Conservation (phyloP, 2,797 vertebrate genomes). For the Hippocampus kuda region DNA sequence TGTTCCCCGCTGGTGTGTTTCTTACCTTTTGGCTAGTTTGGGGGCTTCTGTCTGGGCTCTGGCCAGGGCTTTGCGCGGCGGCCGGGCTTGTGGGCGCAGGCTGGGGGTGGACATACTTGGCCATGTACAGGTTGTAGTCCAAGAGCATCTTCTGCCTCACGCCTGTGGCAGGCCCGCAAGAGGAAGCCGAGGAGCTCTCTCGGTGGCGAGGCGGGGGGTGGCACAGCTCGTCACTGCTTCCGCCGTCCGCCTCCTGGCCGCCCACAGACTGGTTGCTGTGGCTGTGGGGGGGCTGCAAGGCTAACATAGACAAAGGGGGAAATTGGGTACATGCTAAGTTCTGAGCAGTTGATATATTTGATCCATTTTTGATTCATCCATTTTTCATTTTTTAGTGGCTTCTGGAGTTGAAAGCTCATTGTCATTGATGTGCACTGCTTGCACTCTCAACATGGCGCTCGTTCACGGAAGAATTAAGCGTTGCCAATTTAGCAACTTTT, state of each 20-base stretch:
- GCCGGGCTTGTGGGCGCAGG: slow-evolving; percentile 59
- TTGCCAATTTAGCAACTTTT: too few relatives aligned
- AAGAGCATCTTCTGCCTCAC: slow-evolving; percentile 79
- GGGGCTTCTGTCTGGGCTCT: slow-evolving; percentile 86
- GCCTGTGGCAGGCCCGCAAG: slow-evolving; percentile 42
- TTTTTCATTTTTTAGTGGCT: too few relatives aligned
- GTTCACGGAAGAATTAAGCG: not conserved
- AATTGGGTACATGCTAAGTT: too few relatives aligned
- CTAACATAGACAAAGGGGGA: slow-evolving; percentile 40
- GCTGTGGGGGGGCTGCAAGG: slow-evolving; percentile 73
- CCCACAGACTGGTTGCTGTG: slow-evolving; percentile 66
- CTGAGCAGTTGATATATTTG: too few relatives aligned
- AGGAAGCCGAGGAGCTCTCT: slow-evolving; percentile 52
- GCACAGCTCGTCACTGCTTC: slow-evolving; percentile 78
- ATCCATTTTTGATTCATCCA: too few relatives aligned
- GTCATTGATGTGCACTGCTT: too few relatives aligned
- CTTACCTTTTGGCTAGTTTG: slow-evolving; percentile 80
- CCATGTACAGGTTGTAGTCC: slow-evolving; percentile 92
- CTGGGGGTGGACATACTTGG: slow-evolving; percentile 78
- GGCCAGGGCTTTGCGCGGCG: slow-evolving; percentile 63
- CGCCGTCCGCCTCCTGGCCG: slow-evolving; percentile 72
- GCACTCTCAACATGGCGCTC: not conserved
- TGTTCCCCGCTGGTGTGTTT: not conserved
- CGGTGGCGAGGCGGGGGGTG: slow-evolving; percentile 72
- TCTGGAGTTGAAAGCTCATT: too few relatives aligned